Conservation (phyloP, 37 sponge, comb jelly and placozoan genomes). For the Ephydatia muelleri region DNA sequence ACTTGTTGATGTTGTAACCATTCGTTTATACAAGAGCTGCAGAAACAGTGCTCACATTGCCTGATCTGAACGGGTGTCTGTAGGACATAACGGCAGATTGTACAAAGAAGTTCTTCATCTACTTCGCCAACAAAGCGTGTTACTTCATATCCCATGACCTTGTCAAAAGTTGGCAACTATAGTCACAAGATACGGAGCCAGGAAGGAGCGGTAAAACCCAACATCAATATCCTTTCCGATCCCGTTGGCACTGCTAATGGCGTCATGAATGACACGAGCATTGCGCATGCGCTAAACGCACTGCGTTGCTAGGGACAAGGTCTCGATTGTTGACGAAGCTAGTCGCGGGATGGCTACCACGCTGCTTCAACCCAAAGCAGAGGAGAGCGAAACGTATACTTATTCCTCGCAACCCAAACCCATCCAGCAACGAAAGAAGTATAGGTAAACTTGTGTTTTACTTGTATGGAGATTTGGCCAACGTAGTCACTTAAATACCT, state of each 20-base stretch:
- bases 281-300: slow-evolving; percentile 32
- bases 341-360: slow-evolving; percentile 29
- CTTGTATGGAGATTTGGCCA: too few relatives aligned
- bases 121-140: slow-evolving; percentile 80
- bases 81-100: slow-evolving; percentile 88
- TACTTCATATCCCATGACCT: slow-evolving; percentile 89
- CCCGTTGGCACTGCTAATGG: too few relatives aligned
- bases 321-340: too few relatives aligned
- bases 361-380: slow-evolving; percentile 42
- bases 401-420: slow-evolving; percentile 93
- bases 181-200: too few relatives aligned
- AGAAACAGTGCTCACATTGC: slow-evolving; percentile 96
- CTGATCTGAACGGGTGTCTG: slow-evolving; percentile 83
- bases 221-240: too few relatives aligned
- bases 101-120: slow-evolving; percentile 93
- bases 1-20: slow-evolving; percentile 89
- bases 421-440: slow-evolving; percentile 79
- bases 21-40: slow-evolving; percentile 82
- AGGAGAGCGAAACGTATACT: slow-evolving; percentile 80
- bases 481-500: background rate
- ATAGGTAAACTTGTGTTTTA: slow-evolving; percentile 62
- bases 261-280: too few relatives aligned
- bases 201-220: too few relatives aligned
- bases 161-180: too few relatives aligned
- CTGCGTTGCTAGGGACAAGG: slow-evolving; percentile 18